phyloP scores from a whole-genome alignment of 2,113 vertebrate genomes.

The Blennius ocellaris region DNA sequence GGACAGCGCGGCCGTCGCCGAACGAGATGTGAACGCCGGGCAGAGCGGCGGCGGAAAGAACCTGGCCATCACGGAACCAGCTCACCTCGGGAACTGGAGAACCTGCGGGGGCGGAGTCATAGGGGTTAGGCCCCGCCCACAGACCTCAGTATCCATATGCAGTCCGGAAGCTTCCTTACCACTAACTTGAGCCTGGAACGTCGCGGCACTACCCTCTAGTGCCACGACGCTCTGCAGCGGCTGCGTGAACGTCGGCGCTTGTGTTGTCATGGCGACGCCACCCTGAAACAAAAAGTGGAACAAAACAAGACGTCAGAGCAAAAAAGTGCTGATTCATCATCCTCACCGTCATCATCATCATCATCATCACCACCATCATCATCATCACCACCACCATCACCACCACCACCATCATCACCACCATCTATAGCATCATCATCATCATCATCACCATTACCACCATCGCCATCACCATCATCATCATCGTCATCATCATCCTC shows the following conservation, averaged over 20 bases:
- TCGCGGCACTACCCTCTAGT: constrained; percentile 99
- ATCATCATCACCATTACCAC: too few species aligned
- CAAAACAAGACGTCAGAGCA: not conserved
- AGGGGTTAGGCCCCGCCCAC: too few species aligned
- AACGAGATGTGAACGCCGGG: constrained; percentile 98
- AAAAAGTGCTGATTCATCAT: too few species aligned
- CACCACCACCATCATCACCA: too few species aligned
- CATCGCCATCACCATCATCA: too few species aligned
- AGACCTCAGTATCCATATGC: not conserved
- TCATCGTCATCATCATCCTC: too few species aligned
- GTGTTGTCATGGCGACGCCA: constrained; percentile 93
- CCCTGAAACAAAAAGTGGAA: constrained; percentile 81
- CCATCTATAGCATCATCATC: too few species aligned
- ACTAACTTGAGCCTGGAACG: constrained; percentile 97
- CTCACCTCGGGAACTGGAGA: constrained; percentile 99
- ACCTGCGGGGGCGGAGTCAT: constrained; percentile 83
- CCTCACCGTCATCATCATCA: too few species aligned
- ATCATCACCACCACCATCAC: too few species aligned
- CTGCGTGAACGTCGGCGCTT: constrained; percentile 95
- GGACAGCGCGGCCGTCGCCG: constrained; percentile 97
- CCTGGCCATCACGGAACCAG: constrained; percentile 99
- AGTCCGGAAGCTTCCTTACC: constrained; percentile 84
- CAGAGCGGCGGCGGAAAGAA: constrained; percentile 92
- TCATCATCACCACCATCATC: too few species aligned
- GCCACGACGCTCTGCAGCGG: constrained; percentile 98